Conservation (phyloP, 1,140 invertebrate species). For the Physella acuta region DNA sequence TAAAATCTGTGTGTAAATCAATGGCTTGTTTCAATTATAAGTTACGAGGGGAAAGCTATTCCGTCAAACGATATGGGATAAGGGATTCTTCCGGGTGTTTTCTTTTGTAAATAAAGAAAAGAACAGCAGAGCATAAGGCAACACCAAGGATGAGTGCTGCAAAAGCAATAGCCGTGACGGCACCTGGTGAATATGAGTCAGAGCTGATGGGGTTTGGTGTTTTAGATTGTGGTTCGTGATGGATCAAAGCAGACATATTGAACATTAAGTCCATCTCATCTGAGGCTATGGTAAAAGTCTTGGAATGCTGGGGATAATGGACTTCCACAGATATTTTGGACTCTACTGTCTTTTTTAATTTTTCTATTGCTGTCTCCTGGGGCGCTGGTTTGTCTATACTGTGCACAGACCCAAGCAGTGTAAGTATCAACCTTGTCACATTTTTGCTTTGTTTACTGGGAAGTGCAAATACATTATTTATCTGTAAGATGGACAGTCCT, state of each 20-base stretch:
- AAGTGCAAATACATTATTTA: background rate
- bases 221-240: background rate
- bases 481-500: conserved; percentile 3
- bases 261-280: background rate
- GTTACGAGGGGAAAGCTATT: too few species aligned
- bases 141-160: background rate
- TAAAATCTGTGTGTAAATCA: background rate
- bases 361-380: background rate
- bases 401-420: conserved; percentile 8
- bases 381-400: background rate
- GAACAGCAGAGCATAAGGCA: background rate
- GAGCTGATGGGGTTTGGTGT: background rate
- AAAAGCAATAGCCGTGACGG: background rate
- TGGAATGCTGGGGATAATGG: background rate
- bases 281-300: conserved; percentile 3
- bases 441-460: background rate
- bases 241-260: background rate
- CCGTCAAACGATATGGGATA: background rate
- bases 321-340: conserved; percentile 5
- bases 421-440: conserved; percentile 5
- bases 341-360: background rate
- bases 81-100: background rate
- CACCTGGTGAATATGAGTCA: background rate
- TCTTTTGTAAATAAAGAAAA: background rate
- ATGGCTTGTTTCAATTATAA: background rate